Evolutionary conservation across 2,113 vertebrate genomes (phyloP).

Genomic region (Archilochus colubris): DNA sequence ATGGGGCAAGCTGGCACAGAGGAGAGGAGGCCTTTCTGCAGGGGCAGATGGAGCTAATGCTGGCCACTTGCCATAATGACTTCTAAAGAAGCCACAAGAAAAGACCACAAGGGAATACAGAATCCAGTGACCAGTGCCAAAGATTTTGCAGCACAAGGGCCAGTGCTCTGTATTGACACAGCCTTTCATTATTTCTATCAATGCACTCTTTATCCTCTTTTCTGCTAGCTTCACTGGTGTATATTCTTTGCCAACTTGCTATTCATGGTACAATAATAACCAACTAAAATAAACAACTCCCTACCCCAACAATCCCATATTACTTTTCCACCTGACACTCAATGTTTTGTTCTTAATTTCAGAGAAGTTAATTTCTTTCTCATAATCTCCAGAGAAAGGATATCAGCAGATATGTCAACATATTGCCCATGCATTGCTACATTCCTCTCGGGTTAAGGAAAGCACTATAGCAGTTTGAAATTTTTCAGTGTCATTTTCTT

Average conservation of each 20-base stretch:
- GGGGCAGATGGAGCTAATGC: background rate
- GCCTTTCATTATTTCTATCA: conserved; percentile 52
- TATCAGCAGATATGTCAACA: conserved; percentile 21
- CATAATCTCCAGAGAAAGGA: background rate
- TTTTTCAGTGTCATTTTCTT: conserved; percentile 11
- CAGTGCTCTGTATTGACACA: conserved; percentile 26
- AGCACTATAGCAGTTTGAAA: background rate
- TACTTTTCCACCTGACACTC: background rate
- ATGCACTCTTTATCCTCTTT: conserved; percentile 55
- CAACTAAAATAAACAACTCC: conserved; percentile 24
- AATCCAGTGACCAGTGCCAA: background rate
- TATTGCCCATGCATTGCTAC: background rate
- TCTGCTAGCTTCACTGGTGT: conserved; percentile 20
- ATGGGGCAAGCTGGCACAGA: background rate
- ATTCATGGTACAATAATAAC: background rate
- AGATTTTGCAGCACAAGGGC: conserved; percentile 39
- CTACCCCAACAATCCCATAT: background rate
- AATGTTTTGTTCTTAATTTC: background rate
- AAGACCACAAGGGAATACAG: background rate
- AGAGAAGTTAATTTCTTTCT: background rate
- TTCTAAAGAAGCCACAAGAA: conserved; percentile 50
- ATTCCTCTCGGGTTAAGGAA: conserved; percentile 34
- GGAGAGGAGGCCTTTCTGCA: background rate
- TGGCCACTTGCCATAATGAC: conserved; percentile 32
- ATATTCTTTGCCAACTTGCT: conserved; percentile 26